These are phyloP conservation scores for Sphyrna mokarran DNA, from an alignment of 2,113 vertebrate genomes.

Conservation along the genomic window DNA sequence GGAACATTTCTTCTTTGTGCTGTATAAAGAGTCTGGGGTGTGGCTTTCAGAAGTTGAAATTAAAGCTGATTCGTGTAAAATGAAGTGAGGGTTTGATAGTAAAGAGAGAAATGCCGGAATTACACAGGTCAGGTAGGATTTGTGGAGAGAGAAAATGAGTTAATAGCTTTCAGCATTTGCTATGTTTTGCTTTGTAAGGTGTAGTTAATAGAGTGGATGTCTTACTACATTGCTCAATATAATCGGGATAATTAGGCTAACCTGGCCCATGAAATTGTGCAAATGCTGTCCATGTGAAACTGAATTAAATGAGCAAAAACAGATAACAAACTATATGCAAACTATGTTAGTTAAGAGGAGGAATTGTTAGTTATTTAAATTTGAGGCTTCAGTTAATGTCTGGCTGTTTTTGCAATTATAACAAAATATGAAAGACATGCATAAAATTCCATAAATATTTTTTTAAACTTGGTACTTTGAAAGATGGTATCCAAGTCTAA, in stretches of 20 bases:
- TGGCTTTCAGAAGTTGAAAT: not conserved
- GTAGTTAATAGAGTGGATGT: not conserved
- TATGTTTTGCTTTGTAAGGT: not conserved
- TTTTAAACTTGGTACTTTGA: not conserved
- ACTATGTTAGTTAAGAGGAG: not conserved
- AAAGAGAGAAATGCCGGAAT: not conserved
- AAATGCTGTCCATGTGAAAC: not conserved
- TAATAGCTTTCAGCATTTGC: not conserved
- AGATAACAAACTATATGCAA: not conserved
- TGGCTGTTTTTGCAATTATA: not conserved
- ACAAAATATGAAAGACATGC: not conserved
- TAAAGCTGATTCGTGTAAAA: not conserved
- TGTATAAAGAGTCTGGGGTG: not conserved
- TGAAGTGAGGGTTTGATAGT: not conserved
- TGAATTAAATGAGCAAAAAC: not conserved
- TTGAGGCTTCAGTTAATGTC: not conserved
- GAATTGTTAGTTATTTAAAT: not conserved
- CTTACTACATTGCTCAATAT: not conserved
- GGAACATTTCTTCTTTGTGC: not conserved
- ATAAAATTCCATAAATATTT: not conserved
- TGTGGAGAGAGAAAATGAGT: not conserved
- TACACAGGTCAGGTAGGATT: not conserved
- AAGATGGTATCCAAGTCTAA: not conserved
- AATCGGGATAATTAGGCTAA: not conserved
- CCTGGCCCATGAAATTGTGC: not conserved